phyloP scores from a whole-genome alignment of 2,797 vertebrate species.

The Sebastes iracundus region DNA sequence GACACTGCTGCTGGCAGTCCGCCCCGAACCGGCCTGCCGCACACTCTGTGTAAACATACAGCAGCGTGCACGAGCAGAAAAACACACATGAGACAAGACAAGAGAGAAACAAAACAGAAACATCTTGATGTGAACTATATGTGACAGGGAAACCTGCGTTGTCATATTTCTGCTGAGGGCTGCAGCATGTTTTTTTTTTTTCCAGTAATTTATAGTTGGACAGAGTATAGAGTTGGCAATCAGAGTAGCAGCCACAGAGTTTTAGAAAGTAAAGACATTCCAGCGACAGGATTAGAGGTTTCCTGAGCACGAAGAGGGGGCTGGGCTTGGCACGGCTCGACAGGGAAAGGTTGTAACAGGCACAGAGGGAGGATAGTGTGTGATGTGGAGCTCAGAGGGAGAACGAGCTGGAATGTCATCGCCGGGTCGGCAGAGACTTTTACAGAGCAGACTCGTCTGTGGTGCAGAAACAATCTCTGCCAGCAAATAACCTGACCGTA shows the following conservation, averaged over 20 bases:
- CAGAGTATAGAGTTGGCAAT: slow-evolving; percentile 22
- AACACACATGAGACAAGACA: slow-evolving; percentile 1
- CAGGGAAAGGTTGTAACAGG: slow-evolving; percentile 46
- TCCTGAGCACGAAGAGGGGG: slow-evolving; percentile 46
- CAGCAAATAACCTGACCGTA: slow-evolving; percentile 52
- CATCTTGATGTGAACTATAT: not conserved
- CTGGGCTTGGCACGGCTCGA: slow-evolving; percentile 19
- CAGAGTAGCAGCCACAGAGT: slow-evolving; percentile 25
- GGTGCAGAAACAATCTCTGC: slow-evolving; percentile 41
- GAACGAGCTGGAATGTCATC: slow-evolving; percentile 40
- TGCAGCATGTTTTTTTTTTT: not conserved
- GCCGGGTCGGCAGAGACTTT: slow-evolving; percentile 35
- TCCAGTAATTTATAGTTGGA: slow-evolving; percentile 31
- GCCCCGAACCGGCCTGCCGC: slow-evolving; percentile 76
- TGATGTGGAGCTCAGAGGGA: slow-evolving; percentile 43
- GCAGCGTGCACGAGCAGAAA: slow-evolving; percentile 9
- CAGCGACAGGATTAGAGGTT: slow-evolving; percentile 63
- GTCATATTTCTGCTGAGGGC: slow-evolving; percentile 44
- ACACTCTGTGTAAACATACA: slow-evolving; percentile 82
- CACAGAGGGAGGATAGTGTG: slow-evolving; percentile 60
- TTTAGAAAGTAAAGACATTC: slow-evolving; percentile 46
- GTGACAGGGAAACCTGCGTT: slow-evolving; percentile 8
- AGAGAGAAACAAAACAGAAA: slow-evolving; percentile 22
- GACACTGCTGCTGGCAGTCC: slow-evolving; percentile 83
- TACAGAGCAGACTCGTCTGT: slow-evolving; percentile 33